These are phyloP conservation scores for Eledona agricola DNA, from an alignment of 2,888 invertebrate species.

Conservation along the genomic window DNA sequence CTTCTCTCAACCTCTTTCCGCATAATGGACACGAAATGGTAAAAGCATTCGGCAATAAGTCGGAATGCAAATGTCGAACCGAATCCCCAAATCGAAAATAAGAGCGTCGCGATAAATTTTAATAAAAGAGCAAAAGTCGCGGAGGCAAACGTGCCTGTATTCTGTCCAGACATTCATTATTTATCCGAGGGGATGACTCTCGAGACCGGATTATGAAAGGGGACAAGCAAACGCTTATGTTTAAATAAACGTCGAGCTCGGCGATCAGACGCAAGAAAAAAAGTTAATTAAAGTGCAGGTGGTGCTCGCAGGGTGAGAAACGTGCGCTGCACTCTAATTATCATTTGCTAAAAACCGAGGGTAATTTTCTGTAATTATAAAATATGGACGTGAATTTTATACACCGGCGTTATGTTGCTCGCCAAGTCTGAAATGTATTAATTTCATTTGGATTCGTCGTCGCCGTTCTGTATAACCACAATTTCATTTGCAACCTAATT, in stretches of 20 bases:
- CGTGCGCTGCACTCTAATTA: conserved; percentile 47
- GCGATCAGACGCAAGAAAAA: conserved; percentile 12
- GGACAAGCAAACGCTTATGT: conserved; percentile 19
- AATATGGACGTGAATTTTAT: conserved; percentile 27
- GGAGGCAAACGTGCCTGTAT: conserved; percentile 38
- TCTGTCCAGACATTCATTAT: conserved; percentile 37
- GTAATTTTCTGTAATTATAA: conserved; percentile 30
- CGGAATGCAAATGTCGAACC: conserved; percentile 42
- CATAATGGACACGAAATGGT: too few species aligned
- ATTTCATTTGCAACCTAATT: too few species aligned
- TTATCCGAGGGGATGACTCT: conserved; percentile 36
- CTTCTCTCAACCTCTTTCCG: too few species aligned
- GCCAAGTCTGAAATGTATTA: conserved; percentile 24
- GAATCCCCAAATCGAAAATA: conserved; percentile 17
- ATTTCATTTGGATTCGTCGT: conserved; percentile 29
- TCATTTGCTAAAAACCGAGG: conserved; percentile 31
- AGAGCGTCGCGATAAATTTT: conserved; percentile 14
- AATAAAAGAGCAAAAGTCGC: conserved; percentile 24
- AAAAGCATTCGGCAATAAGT: conserved; percentile 53
- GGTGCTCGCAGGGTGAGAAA: conserved; percentile 44
- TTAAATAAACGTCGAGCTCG: conserved; percentile 32
- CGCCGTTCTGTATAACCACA: too few species aligned
- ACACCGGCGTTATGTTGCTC: conserved; percentile 12
- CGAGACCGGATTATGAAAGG: conserved; percentile 18
- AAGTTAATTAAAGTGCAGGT: conserved; percentile 47